These are phyloP conservation scores for Mus spicilegus DNA, from an alignment of 2,113 vertebrate species.

Conservation along the genomic window DNA sequence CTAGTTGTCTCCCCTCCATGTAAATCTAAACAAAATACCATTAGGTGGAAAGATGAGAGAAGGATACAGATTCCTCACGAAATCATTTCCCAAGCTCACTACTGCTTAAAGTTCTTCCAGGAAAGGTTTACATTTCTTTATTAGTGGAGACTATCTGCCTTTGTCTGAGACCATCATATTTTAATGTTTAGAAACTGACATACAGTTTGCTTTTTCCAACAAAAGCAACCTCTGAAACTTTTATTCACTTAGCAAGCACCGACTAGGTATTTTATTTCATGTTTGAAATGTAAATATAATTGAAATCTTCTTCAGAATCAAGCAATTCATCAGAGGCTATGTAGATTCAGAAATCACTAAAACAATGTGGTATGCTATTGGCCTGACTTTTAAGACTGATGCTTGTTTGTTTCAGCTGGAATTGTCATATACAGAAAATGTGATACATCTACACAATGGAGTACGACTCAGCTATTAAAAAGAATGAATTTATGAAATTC, in stretches of 20 bases:
- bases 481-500: no score
- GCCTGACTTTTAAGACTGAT: background rate
- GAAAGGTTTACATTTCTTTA: background rate
- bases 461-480: no score
- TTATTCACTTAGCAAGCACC: background rate
- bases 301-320: background rate
- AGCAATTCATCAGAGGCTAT: background rate
- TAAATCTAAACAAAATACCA: background rate
- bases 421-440: no score
- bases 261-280: background rate
- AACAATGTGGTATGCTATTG: background rate
- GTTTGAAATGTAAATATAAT: background rate
- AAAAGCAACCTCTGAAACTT: background rate
- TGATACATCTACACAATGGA: no score
- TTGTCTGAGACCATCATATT: background rate
- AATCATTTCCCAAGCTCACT: background rate
- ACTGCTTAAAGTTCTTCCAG: background rate
- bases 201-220: background rate
- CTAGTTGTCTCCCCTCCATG: background rate
- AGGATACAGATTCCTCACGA: background rate
- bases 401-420: background rate
- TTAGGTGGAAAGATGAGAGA: background rate
- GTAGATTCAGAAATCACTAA: background rate
- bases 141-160: background rate
- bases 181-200: background rate